These are phyloP conservation scores for Pimephales promelas DNA, from an alignment of 2,113 vertebrate genomes.

Conservation along the genomic window DNA sequence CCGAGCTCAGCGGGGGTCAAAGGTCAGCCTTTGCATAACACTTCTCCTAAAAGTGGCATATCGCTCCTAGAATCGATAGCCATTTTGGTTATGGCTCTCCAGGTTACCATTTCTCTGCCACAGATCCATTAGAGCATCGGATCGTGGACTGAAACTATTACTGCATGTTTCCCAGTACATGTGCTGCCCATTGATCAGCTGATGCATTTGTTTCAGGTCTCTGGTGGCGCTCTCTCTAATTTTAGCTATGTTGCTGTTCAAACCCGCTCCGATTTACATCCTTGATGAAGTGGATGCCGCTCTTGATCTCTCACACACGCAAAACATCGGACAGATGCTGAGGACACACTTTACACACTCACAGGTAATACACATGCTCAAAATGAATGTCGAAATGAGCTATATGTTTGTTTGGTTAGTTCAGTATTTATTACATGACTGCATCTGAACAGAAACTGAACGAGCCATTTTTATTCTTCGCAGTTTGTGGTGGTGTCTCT, in stretches of 20 bases:
- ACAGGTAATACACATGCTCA: conserved; percentile 75
- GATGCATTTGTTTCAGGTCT: conserved; percentile 75
- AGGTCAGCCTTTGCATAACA: conserved; percentile 43
- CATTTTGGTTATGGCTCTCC: conserved; percentile 26
- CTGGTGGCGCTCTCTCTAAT: conserved; percentile 95
- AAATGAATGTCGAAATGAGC: neutral
- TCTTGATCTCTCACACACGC: conserved; percentile 95
- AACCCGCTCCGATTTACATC: conserved; percentile 97
- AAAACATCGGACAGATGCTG: conserved; percentile 98
- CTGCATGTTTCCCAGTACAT: neutral
- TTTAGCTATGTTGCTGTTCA: conserved; percentile 94
- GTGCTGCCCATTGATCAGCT: neutral
- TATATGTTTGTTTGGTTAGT: neutral
- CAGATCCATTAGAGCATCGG: conserved; percentile 29
- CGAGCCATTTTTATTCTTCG: conserved; percentile 14
- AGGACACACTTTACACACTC: conserved; percentile 89
- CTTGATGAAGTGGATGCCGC: conserved; percentile 97
- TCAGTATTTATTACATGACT: neutral
- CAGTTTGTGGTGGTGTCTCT: conserved; percentile 97
- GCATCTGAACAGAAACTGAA: too few species aligned
- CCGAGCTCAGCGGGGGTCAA: conserved; percentile 95
- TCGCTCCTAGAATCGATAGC: neutral
- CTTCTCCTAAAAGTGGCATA: neutral
- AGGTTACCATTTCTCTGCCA: neutral
- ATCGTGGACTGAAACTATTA: neutral